Evolutionary conservation across 1,140 invertebrate genomes (phyloP), one percentile per base, ranked within the genome.

Genomic region (Carposina sasakii): DNA sequence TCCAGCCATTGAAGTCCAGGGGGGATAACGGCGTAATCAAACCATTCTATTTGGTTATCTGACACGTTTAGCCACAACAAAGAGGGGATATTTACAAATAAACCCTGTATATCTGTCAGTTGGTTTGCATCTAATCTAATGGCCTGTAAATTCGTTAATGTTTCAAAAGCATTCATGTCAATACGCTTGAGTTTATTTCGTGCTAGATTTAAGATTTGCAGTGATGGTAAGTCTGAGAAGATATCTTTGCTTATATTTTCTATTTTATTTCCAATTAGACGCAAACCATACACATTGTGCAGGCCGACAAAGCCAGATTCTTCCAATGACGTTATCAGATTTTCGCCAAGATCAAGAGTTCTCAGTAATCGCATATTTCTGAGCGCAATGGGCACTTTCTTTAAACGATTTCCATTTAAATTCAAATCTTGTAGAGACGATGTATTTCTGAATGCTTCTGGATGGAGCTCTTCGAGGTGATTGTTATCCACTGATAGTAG

Each of bases 61-160:
- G 94, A 96, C 48, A 97, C 91, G 85, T 97, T 98, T 19, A 98
- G 82, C 94, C 94, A 96, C 56, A 94, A 84, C 34, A 98, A 83
- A 58, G 91, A 92, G 1, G 92, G 89, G 64, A 96, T 90, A 63
- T 95, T 92, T 50, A 90, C 90, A 74, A 97, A 96, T 15, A 96
- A 85, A 3, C 92, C 93, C 69, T 92, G 93, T 40, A 97, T 94
- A 64, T 96, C 93, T 10, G 89, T 91, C 17, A 97, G 81, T 48
- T 90, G 88, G 81, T 98, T 98, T 17, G 92, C 91, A 78, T 97
- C 95, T 21, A 98, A 71, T 45, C 95, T 86, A 36, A 98, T 91
- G 0, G 94, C 95, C 77, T 96, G 92, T 34, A 98, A 87, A 71
- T 92, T 91, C 3, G 87, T 85, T 63, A 95, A 92, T 50, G 89